Evolutionary conservation across 2,888 invertebrate species (phyloP).

Genomic region (Drosophila ezoana): DNA sequence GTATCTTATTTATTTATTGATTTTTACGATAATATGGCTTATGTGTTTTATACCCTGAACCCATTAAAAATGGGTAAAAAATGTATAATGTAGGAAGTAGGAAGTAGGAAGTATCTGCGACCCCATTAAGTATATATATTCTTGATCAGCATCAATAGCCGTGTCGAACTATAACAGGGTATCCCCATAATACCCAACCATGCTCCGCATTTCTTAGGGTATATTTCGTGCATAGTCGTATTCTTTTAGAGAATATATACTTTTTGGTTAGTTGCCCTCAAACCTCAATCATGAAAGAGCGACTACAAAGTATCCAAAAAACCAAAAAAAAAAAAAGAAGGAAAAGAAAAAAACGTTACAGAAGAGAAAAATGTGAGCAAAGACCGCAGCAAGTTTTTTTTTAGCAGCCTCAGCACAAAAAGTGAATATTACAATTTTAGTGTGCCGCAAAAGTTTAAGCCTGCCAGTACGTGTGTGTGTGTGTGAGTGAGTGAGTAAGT

Average conservation of each 20-base stretch:
- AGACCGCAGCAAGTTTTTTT: constrained; percentile 65
- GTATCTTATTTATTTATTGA: no score
- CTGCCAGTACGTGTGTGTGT: constrained; percentile 19
- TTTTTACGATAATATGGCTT: no score
- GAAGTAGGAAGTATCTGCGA: no score
- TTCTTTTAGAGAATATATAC: background rate
- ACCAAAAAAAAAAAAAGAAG: background rate
- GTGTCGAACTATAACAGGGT: no score
- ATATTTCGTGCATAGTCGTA: no score
- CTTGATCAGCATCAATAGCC: no score
- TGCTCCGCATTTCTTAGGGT: no score
- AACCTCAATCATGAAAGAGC: constrained; percentile 40
- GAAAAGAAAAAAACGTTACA: constrained; percentile 31
- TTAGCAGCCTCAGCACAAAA: constrained; percentile 69
- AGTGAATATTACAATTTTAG: constrained; percentile 76
- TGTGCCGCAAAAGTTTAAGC: constrained; percentile 64
- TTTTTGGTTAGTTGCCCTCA: constrained; percentile 9
- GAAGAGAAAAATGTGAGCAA: constrained; percentile 28
- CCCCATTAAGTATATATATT: no score
- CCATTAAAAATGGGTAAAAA: no score
- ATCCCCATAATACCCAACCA: no score
- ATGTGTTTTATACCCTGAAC: no score
- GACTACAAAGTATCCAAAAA: constrained; percentile 42
- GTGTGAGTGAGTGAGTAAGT: constrained; percentile 22
- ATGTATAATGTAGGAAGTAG: no score